Percentiles rank a stretch among this genome's conserved stretches.
These are phyloP conservation scores for Meloidogyne hapla DNA, from an alignment of 1,140 invertebrate species.

Conservation along the genomic window DNA sequence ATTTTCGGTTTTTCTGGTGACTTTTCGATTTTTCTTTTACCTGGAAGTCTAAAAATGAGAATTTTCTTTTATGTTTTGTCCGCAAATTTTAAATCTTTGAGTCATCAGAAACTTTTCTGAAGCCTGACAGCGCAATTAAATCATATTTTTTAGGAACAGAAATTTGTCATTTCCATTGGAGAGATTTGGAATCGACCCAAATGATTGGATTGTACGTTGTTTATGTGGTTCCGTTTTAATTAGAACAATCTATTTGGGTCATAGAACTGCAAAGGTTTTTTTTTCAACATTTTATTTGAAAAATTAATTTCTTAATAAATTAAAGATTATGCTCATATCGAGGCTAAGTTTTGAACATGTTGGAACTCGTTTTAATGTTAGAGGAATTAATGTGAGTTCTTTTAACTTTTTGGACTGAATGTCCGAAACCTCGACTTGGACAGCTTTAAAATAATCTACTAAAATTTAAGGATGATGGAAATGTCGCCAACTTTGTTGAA, in stretches of 20 bases:
- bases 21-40: slow-evolving; percentile 36
- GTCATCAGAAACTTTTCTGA: too few species aligned
- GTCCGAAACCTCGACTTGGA: too few species aligned
- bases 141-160: slow-evolving; percentile 54
- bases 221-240: slow-evolving; percentile 62
- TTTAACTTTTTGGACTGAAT: not conserved
- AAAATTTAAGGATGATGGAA: slow-evolving; percentile 86
- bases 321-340: slow-evolving; percentile 87
- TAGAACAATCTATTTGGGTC: slow-evolving; percentile 62
- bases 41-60: not conserved
- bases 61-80: too few species aligned
- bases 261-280: slow-evolving; percentile 40
- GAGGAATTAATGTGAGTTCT: slow-evolving; percentile 79
- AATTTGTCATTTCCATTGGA: slow-evolving; percentile 59
- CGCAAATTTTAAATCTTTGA: too few species aligned
- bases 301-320: slow-evolving; percentile 64
- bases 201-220: slow-evolving; percentile 55
- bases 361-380: slow-evolving; percentile 90
- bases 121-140: not conserved
- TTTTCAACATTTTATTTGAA: not conserved
- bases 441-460: too few species aligned
- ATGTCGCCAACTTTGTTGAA: slow-evolving; percentile 99
- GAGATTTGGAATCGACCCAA: slow-evolving; percentile 50
- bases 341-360: slow-evolving; percentile 92
- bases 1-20: slow-evolving; percentile 48